These are phyloP conservation scores for Leptinotarsa haldemani DNA, from an alignment of 2,888 invertebrate genomes.

Conservation along the genomic window DNA sequence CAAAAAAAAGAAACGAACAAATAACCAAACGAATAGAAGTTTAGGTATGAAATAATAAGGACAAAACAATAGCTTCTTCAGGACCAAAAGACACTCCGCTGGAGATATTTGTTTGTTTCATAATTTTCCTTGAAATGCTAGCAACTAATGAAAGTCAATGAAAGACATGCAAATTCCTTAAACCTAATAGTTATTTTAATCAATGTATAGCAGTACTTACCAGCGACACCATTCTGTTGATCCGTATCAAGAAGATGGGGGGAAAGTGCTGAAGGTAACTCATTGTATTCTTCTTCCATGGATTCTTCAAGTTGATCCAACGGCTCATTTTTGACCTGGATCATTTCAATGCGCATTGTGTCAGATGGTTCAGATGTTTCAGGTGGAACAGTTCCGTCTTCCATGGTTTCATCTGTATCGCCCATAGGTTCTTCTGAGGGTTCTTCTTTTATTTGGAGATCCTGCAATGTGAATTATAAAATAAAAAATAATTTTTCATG, in stretches of 20 bases:
- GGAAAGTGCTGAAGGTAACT: conserved; percentile 53
- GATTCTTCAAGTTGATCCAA: conserved; percentile 48
- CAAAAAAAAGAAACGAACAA: not conserved
- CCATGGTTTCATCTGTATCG: conserved; percentile 27
- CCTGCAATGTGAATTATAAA: conserved; percentile 45
- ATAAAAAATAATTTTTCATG: not conserved
- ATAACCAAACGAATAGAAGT: not conserved
- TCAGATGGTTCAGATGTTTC: conserved; percentile 20
- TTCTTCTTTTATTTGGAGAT: conserved; percentile 60
- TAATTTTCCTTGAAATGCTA: too few species aligned
- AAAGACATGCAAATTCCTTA: not conserved
- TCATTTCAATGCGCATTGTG: conserved; percentile 21
- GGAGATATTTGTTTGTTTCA: too few species aligned
- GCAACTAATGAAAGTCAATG: too few species aligned
- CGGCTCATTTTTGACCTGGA: conserved; percentile 42
- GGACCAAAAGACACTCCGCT: too few species aligned
- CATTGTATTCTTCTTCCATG: conserved; percentile 54
- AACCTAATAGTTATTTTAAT: too few species aligned
- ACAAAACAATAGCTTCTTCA: too few species aligned
- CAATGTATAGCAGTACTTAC: conserved; percentile 18
- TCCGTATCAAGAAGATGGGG: conserved; percentile 33
- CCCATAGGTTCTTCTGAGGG: conserved; percentile 58
- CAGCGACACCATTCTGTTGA: conserved; percentile 9
- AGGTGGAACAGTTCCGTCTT: not conserved
- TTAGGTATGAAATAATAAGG: too few species aligned